These are phyloP conservation scores for Steatocranus sp. DNA, from an alignment of 2,797 vertebrate species.

Conservation along the genomic window DNA sequence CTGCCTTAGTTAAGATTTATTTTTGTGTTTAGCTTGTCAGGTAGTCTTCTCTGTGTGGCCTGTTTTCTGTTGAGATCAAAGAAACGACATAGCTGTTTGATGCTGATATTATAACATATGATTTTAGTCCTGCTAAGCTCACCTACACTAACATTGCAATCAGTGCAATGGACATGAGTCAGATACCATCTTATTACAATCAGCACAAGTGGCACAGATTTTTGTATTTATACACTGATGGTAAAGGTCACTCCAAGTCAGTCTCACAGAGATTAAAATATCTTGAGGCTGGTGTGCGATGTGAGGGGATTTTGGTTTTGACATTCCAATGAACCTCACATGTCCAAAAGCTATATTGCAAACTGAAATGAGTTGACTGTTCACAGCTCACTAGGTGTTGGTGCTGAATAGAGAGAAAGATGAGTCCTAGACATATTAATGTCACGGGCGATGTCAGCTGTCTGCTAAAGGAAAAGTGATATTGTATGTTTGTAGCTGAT, in stretches of 20 bases:
- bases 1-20: neutral
- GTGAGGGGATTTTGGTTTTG: neutral
- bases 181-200: conserved; percentile 41
- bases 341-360: neutral
- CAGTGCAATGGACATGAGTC: neutral
- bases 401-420: neutral
- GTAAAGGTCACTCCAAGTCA: neutral
- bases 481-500: neutral
- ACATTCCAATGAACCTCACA: neutral
- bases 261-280: neutral
- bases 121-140: neutral
- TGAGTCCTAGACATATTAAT: conserved; percentile 10
- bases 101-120: neutral
- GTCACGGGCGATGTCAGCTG: neutral
- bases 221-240: neutral
- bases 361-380: neutral
- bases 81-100: neutral
- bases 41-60: neutral
- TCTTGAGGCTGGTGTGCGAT: neutral
- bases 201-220: conserved; percentile 7
- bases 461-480: neutral
- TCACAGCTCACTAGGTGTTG: conserved; percentile 1
- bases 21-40: neutral
- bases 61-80: neutral
- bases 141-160: conserved; percentile 23